A percentile compares a stretch with the other conserved stretches of the same genome.
phyloP scores from a whole-genome alignment of 92 coral and sea anemone species.

The Muricea muricata region DNA sequence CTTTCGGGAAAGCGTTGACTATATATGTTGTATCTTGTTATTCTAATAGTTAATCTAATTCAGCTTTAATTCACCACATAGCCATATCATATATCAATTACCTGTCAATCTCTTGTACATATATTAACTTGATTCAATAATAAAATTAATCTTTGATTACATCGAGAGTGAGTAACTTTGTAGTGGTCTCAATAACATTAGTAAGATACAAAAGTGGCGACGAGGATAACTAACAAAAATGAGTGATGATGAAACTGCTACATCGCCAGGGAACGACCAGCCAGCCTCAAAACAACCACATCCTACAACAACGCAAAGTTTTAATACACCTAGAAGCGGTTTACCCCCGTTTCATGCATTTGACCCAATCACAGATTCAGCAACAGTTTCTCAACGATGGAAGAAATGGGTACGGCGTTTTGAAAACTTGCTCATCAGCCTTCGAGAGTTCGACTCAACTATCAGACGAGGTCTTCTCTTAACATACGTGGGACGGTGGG shows the following conservation, averaged over 20 bases:
- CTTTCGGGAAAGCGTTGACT: too few species aligned
- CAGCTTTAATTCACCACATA: too few species aligned
- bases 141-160: not conserved
- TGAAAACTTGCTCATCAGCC: slow-evolving; percentile 47
- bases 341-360: slow-evolving; percentile 59
- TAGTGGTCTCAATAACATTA: not conserved
- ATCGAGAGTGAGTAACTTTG: not conserved
- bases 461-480: slow-evolving; percentile 32
- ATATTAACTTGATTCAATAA: not conserved
- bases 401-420: slow-evolving; percentile 48
- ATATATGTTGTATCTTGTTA: too few species aligned
- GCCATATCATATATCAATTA: too few species aligned
- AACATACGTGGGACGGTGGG: slow-evolving; percentile 10
- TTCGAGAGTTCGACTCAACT: slow-evolving; percentile 58
- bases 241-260: not conserved
- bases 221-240: not conserved
- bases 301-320: not conserved
- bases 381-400: slow-evolving; percentile 56
- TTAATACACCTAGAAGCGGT: slow-evolving; percentile 53
- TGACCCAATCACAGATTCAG: slow-evolving; percentile 52
- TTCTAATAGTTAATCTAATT: too few species aligned
- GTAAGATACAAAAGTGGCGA: slow-evolving; percentile 1
- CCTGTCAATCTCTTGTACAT: too few species aligned
- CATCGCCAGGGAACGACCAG: not conserved
- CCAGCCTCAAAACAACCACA: not conserved